phyloP scores from a whole-genome alignment of 2,113 vertebrate species.

The Gavia stellata region DNA sequence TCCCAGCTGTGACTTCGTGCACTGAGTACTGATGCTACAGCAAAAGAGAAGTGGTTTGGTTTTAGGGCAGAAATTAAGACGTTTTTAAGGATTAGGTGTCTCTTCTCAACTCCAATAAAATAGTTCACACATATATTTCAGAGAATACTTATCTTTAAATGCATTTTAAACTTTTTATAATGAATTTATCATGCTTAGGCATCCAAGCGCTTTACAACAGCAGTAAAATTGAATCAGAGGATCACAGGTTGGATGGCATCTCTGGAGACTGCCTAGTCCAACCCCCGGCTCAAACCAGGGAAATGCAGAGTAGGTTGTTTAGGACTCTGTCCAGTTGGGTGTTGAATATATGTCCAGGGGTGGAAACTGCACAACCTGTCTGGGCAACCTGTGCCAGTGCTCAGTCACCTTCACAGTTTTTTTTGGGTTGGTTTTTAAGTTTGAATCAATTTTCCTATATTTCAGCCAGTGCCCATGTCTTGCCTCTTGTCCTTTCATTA shows the following conservation, averaged over 20 bases:
- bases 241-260: not conserved
- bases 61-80: not conserved
- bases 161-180: not conserved
- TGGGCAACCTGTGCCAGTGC: not conserved
- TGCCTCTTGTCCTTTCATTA: not conserved
- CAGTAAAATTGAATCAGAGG: not conserved
- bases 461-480: not conserved
- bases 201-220: not conserved
- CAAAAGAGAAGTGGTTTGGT: not conserved
- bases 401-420: not conserved
- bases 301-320: not conserved
- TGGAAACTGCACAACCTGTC: not conserved
- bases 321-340: not conserved
- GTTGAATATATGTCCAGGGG: not conserved
- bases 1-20: not conserved
- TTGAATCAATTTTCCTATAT: not conserved
- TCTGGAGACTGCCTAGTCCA: not conserved
- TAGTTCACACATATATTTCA: not conserved
- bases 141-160: not conserved
- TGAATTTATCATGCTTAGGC: not conserved
- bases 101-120: not conserved
- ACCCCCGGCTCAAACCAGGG: not conserved
- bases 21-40: not conserved
- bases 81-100: not conserved
- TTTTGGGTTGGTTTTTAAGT: not conserved